Evolutionary conservation across 2,888 invertebrate genomes (phyloP), one percentile per base, ranked within the genome.

Genomic region (Diplolepis rosae): DNA sequence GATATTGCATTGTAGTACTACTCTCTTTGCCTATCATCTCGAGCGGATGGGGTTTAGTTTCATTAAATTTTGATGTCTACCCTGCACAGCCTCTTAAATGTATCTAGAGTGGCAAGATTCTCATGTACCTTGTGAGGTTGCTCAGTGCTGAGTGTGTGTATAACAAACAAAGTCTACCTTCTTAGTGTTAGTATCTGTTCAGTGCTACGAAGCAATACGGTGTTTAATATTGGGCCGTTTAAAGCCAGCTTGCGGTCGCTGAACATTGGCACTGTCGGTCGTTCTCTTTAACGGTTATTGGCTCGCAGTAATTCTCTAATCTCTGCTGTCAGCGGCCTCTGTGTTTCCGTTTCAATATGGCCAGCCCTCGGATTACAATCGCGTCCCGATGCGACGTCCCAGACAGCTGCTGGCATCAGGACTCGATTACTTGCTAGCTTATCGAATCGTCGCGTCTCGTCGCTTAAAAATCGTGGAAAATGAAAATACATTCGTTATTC

Each of bases 251-350:
- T 81, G 84, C 75, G 81, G 81, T 79, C 71, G 79, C 76, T 76
- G 80, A 80, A 82, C 79, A 80, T 80, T 80, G 82, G 81, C 80
- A 81, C 81, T 80, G 82, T 80, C 80, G 84, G 85, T 86, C 85
- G 87, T 87, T 86, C 86, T 84, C 86, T 86, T 86, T 87, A 87
- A 87, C 85, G 84, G 85, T 87, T 87, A 87, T 87, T 86, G 87
- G 85, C 82, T 82, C 78, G 80, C 83, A 82, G 85, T 85, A 87
- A 87, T 86, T 86, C 85, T 86, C 85, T 87, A 87, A 87, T 87
- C 86, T 85, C 84, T 84, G 82, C 84, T 85, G 86, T 86, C 85
- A 86, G 82, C 85, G 84, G 81, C 82, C 83, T 84, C 80, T 83
- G 82, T 83, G 85, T 84, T 86, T 84, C 84, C 85, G 83, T 84